Conservation (phyloP, 2,113 vertebrate genomes). For the Ploceus nigricollis region DNA sequence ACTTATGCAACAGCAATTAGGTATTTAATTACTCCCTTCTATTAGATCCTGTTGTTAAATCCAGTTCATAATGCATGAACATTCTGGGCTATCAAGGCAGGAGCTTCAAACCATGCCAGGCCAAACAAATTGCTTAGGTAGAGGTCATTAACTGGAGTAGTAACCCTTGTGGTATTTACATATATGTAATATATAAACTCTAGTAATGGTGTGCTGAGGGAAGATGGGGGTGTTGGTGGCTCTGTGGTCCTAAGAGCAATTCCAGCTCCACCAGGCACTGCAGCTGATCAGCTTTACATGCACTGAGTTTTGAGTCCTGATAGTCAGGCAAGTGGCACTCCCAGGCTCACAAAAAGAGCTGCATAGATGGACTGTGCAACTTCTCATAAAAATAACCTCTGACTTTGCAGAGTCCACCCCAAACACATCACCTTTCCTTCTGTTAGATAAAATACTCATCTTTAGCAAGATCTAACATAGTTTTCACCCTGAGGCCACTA, state of each 20-base stretch:
- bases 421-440: neutral
- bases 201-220: neutral
- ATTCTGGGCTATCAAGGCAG: neutral
- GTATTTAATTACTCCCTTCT: neutral
- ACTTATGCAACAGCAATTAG: neutral
- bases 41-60: neutral
- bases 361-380: no score
- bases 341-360: neutral
- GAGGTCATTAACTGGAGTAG: neutral
- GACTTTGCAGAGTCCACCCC: accelerated
- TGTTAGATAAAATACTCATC: neutral
- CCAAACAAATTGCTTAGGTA: neutral
- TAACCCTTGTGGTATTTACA: neutral
- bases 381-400: neutral
- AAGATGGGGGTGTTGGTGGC: neutral
- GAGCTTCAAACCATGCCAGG: neutral
- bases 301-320: neutral
- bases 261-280: neutral
- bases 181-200: neutral
- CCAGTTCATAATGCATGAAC: neutral
- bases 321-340: neutral
- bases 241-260: neutral
- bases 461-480: neutral
- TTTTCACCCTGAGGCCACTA: neutral
- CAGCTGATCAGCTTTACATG: neutral